Conservation (phyloP, 2,113 vertebrate species). For the Aleadryas rufinucha region DNA sequence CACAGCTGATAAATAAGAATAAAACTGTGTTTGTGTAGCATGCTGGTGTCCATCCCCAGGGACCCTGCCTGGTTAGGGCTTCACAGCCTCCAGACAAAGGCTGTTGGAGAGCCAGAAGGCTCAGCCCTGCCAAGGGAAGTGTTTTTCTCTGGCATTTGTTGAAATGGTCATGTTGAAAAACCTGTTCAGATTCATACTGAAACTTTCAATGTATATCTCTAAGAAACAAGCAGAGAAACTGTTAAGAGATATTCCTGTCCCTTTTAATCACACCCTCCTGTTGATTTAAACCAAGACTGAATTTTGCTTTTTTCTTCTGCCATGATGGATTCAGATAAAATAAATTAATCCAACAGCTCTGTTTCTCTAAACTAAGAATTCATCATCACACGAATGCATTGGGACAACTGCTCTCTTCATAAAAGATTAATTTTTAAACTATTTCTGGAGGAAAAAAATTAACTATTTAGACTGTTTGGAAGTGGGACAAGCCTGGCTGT, state of each 20-base stretch:
- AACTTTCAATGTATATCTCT: not conserved
- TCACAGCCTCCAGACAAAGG: not conserved
- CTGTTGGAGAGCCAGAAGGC: not conserved
- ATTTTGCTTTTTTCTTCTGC: not conserved
- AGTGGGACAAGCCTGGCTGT: not conserved
- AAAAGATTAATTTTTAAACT: not conserved
- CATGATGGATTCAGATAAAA: not conserved
- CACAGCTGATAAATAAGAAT: conserved; percentile 8
- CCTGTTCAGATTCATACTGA: not conserved
- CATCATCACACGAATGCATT: not conserved
- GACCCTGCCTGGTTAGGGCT: not conserved
- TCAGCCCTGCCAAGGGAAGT: not conserved
- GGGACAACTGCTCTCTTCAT: not conserved
- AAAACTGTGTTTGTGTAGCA: not conserved
- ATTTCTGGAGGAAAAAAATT: not conserved
- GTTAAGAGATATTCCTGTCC: not conserved
- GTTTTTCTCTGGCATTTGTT: not conserved
- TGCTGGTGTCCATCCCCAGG: not conserved
- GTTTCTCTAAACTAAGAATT: not conserved
- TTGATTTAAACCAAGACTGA: not conserved
- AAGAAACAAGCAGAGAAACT: not conserved
- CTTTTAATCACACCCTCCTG: not conserved
- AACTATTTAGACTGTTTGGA: not conserved
- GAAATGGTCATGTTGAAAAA: not conserved
- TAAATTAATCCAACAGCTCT: not conserved